Evolutionary conservation across 2,113 vertebrate genomes (phyloP).

Genomic region (Chaenogobius annularis): DNA sequence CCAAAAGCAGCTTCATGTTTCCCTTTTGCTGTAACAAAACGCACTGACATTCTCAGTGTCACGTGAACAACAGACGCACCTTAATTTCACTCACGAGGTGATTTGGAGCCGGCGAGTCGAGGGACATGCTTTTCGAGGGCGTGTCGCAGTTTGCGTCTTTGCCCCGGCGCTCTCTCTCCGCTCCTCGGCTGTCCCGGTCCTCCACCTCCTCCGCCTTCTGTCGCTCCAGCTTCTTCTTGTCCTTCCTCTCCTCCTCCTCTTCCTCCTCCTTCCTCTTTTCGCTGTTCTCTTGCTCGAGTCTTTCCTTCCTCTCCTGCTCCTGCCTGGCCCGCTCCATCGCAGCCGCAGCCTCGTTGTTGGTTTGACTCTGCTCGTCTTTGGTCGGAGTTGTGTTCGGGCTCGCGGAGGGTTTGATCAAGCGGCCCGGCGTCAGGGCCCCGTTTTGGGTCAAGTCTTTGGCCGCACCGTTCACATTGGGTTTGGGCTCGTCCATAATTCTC

Average conservation of each 20-base stretch:
- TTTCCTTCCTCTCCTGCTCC: conserved; percentile 77
- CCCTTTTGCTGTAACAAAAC: neutral
- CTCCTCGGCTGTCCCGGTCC: conserved; percentile 47
- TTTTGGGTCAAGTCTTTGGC: conserved; percentile 71
- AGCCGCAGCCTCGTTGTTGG: conserved; percentile 78
- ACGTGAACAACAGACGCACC: conserved; percentile 51
- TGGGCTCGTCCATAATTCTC: conserved; percentile 68
- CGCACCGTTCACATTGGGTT: conserved; percentile 65
- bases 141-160: conserved; percentile 70
- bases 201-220: conserved; percentile 66
- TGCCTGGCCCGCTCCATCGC: conserved; percentile 79
- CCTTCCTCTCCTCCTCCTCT: conserved; percentile 62
- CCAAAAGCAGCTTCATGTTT: neutral
- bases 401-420: conserved; percentile 82
- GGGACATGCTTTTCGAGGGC: conserved; percentile 70
- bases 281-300: conserved; percentile 55
- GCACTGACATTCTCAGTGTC: neutral
- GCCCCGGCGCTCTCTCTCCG: conserved; percentile 67
- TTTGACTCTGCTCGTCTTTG: conserved; percentile 82
- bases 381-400: conserved; percentile 60
- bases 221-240: conserved; percentile 70
- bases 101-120: conserved; percentile 71
- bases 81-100: conserved; percentile 67
- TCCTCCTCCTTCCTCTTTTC: conserved; percentile 71
- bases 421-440: conserved; percentile 81